Base-by-base conservation (phyloP, 2,113 vertebrate genomes). In the Dissostichus mawsoni region DNA sequence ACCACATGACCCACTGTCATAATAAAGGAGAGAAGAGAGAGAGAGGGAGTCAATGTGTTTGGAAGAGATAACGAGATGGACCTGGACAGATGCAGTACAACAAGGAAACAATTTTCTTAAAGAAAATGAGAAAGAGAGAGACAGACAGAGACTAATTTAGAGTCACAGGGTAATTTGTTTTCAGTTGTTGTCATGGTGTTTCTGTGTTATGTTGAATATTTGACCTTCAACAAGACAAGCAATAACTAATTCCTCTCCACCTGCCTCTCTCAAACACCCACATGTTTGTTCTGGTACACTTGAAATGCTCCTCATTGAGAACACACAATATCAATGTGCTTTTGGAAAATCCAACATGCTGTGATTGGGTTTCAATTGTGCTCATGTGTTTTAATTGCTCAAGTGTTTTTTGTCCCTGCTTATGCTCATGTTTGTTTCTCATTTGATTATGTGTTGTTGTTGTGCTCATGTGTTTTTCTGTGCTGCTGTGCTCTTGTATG, bases 51-150 rank as follows among this genome's bases (percentile, higher is more conserved):
- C 75, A 82, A 67, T 75, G 80, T 86, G 76, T 67, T 82, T 63
- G 71, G 59, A 45, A 8, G 75, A 71, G 80, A 86, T 79, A 82
- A 82, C 65, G 14, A 68, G 62, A 63, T 68, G 48, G 75, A 69
- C 57, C 81, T 73, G 61, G 50, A 76, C 62, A 75, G 65, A 84
- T 41, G 56, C 57, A 47, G 48, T 61, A 50, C 61, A 76, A 80
- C 67, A 56, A 67, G 45, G 23, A 68, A 72, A 69, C 12, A 0
- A 41, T 55, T 63, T 78, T 57, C 56, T 53, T 44, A 33, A 67
- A 67, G 29, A 48, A 79, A 55, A 72, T 68, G 56, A 72, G 62
- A 47, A 29, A 65, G 25, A 25, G 51, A 44, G 14, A 44, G 45
- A 14, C 20, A 51, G 18, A 51, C 13, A 10, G 58, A 50, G 51